These are phyloP conservation scores for Geococcyx californianus DNA, from an alignment of 2,113 vertebrate genomes.

Conservation along the genomic window DNA sequence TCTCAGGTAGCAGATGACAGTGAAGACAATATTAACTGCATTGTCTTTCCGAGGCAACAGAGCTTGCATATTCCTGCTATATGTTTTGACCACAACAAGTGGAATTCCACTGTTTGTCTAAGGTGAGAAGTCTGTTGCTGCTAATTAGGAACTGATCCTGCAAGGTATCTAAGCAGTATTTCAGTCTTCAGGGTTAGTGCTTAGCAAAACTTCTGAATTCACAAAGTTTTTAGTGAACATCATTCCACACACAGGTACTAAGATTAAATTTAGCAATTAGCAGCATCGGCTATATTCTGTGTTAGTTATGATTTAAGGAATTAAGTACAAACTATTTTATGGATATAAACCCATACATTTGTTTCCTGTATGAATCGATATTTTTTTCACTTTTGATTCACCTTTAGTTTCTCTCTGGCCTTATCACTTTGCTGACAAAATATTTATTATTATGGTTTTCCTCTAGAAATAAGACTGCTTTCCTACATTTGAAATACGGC, in stretches of 20 bases:
- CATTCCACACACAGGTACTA: neutral
- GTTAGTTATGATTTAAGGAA: neutral
- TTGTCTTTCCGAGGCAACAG: neutral
- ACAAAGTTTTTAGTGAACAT: neutral
- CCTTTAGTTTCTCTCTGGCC: neutral
- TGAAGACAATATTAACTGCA: neutral
- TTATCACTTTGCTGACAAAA: slow-evolving; percentile 7
- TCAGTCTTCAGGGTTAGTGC: neutral
- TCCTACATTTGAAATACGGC: neutral
- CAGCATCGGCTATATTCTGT: neutral
- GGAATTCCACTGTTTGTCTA: neutral
- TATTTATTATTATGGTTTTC: slow-evolving; percentile 10
- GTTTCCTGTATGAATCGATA: neutral
- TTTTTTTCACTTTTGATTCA: neutral
- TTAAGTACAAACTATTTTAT: neutral
- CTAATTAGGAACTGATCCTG: neutral
- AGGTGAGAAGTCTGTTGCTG: neutral
- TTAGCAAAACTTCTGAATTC: neutral
- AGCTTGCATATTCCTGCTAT: neutral
- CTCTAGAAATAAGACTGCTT: neutral
- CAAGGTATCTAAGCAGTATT: accelerated
- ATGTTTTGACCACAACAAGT: neutral
- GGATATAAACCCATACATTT: neutral
- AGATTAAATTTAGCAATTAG: neutral
- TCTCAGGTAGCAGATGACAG: accelerated